Conservation (phyloP, 2,113 vertebrate species). For the Dasyornis broadbenti region DNA sequence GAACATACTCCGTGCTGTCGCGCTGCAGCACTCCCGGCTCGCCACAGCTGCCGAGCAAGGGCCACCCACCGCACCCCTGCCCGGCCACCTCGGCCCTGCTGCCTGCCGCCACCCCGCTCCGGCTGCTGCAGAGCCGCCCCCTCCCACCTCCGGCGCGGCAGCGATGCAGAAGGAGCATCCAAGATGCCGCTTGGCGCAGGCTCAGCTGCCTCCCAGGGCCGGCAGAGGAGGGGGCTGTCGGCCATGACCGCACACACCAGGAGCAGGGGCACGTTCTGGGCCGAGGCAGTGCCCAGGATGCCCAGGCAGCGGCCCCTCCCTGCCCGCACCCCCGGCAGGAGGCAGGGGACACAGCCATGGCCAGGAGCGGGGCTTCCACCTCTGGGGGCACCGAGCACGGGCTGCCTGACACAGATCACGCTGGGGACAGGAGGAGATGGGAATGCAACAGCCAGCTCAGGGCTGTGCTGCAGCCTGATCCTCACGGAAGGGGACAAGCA, state of each 20-base stretch:
- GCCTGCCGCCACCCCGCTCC: neutral
- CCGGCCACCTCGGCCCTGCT: rapidly evolving
- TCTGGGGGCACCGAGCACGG: neutral
- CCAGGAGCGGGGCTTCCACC: neutral
- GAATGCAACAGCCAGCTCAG: neutral
- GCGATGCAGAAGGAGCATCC: neutral
- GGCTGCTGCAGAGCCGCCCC: neutral
- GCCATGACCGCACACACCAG: rapidly evolving
- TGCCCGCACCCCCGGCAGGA: neutral
- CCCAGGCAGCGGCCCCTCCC: rapidly evolving
- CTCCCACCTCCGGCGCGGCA: neutral
- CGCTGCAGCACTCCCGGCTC: neutral
- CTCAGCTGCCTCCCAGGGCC: neutral
- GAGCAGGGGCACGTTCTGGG: neutral
- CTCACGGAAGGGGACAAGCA: neutral
- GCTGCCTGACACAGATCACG: neutral
- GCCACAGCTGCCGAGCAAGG: rapidly evolving
- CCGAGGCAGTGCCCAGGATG: neutral
- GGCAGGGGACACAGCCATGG: neutral
- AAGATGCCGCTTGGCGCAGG: neutral
- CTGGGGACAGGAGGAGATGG: rapidly evolving
- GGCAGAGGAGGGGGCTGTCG: neutral
- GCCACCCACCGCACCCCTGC: rapidly evolving
- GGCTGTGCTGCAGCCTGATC: neutral
- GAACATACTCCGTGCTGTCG: rapidly evolving